Evolutionary conservation across 2,113 vertebrate genomes (phyloP), one percentile per base, ranked within the genome.

Genomic region (Oncorhynchus tshawytscha): DNA sequence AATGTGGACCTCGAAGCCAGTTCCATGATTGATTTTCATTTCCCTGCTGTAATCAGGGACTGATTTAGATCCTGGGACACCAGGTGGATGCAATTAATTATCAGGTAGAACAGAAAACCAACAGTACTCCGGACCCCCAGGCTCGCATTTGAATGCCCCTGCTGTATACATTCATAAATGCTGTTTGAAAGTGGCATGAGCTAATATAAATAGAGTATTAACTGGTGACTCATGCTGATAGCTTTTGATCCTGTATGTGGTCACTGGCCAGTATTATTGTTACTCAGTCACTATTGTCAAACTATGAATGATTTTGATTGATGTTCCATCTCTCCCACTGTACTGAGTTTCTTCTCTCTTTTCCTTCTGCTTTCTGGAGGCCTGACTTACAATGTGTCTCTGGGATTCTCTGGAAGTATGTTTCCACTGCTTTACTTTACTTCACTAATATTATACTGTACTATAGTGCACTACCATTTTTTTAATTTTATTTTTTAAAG

Each of bases 381-480:
- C 93, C 95, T 98, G 91, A 97, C 96, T 94, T 99, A 99, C 95
- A 95, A 93, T 94, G 94, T 99, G 82, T 97, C 97, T 83, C 89
- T 99, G 90, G 97, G 97, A 95, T 94, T 96, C 77, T 82, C 27
- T 79, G 96, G 95, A 95, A 96, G 96, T 99, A 98, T 89, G 96
- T 96, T 94, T 51, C 45, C 84, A 57, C 74, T 16, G 13, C 64
- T 64, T 45, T 39, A 16, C 22, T 65, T 16, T 45, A 45, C 39
- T 45, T 45, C 39, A 45, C 39, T 45, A 3, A 45, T 45, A 11
- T 8, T 45, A 1, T 45, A 9, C 34, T 39, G 1, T 45, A 11
- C 6, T 39, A 39, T 39, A 22, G 11, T 12, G n/a, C 13, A 64
- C 25, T 27, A 67, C 13, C 18, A 6, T 29, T 20, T 57, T 5